These are phyloP conservation scores for Pheosia gnoma DNA, from an alignment of 2,888 invertebrate species.

Conservation along the genomic window DNA sequence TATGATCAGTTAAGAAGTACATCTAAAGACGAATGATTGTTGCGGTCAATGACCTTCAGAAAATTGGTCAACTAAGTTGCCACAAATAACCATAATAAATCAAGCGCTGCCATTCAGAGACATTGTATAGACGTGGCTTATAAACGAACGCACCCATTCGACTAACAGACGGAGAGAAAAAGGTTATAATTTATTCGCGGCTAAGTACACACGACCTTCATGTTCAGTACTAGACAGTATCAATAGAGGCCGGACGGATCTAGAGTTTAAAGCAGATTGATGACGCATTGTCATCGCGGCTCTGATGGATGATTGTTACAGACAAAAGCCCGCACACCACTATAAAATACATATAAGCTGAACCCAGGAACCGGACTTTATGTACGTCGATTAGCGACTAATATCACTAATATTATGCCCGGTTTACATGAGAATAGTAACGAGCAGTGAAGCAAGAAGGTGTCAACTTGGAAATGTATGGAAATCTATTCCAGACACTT, in stretches of 20 bases:
- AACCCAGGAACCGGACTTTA: neutral
- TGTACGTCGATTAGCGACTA: neutral
- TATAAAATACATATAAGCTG: conserved; percentile 10
- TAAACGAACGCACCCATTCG: conserved; percentile 11
- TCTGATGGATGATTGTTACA: conserved; percentile 60
- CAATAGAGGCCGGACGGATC: conserved; percentile 36
- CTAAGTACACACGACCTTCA: conserved; percentile 7
- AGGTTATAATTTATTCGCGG: conserved; percentile 3
- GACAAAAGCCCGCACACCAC: conserved; percentile 32
- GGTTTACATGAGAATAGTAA: too few species aligned
- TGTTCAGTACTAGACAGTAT: conserved; percentile 21
- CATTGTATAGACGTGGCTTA: conserved; percentile 14
- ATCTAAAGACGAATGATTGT: neutral
- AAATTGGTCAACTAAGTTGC: neutral
- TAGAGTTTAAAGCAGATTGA: conserved; percentile 61
- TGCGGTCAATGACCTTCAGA: neutral
- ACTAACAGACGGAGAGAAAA: conserved; percentile 2
- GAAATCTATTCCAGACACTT: too few species aligned
- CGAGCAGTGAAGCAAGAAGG: too few species aligned
- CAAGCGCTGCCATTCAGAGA: conserved; percentile 2
- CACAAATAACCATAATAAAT: neutral
- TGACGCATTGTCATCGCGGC: conserved; percentile 58
- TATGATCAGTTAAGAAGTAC: too few species aligned
- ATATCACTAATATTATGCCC: neutral
- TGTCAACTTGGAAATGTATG: too few species aligned